Conservation (phyloP, 2,888 invertebrate genomes). For the Doris montereyensis region DNA sequence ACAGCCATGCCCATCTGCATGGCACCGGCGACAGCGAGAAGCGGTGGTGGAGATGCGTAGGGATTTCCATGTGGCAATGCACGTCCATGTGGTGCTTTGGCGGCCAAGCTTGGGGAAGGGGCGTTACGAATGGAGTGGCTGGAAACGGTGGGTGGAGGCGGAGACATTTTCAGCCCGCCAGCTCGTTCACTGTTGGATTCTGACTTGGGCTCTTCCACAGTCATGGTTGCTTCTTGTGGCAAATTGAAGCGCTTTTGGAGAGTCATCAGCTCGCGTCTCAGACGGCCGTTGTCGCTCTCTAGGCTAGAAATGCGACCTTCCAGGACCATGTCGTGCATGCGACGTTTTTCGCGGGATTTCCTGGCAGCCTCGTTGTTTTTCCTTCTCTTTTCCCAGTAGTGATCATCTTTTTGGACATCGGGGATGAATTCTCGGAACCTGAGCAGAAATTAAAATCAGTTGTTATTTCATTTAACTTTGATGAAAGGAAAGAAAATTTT, state of each 20-base stretch:
- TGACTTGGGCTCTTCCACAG: neutral
- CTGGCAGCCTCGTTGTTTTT: slow-evolving; percentile 97
- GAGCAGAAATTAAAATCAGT: no score
- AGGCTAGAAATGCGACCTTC: slow-evolving; percentile 94
- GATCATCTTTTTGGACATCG: slow-evolving; percentile 95
- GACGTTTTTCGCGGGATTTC: slow-evolving; percentile 94
- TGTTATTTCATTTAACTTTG: no score
- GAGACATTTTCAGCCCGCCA: neutral
- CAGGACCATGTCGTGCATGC: slow-evolving; percentile 96
- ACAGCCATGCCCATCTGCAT: slow-evolving; percentile 41
- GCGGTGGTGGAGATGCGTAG: slow-evolving; percentile 47
- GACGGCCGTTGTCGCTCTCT: slow-evolving; percentile 94
- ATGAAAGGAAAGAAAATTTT: no score
- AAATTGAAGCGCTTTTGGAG: slow-evolving; percentile 84
- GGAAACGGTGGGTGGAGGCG: slow-evolving; percentile 12
- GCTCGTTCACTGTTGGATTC: neutral
- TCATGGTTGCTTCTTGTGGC: slow-evolving; percentile 51
- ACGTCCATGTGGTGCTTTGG: neutral
- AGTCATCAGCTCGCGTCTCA: slow-evolving; percentile 92
- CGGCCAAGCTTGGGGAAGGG: neutral
- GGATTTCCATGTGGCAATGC: neutral
- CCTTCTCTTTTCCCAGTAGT: slow-evolving; percentile 96
- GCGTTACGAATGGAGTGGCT: neutral
- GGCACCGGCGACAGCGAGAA: slow-evolving; percentile 44
- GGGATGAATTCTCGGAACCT: slow-evolving; percentile 97